Conservation (phyloP, 2,113 vertebrate species). For the Empidonax alnorum region DNA sequence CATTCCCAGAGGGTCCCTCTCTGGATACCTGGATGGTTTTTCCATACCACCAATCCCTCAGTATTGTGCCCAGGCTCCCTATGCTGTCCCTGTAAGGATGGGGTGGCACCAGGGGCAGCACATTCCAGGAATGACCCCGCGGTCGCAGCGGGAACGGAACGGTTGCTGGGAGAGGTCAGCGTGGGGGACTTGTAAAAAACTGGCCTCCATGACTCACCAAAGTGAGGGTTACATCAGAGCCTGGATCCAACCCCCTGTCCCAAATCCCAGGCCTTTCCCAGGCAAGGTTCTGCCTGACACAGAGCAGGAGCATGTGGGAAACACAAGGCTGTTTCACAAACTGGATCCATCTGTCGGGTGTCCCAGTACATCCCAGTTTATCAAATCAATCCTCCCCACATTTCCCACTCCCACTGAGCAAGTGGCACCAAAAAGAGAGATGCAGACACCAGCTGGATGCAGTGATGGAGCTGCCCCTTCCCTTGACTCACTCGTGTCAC, state of each 20-base stretch:
- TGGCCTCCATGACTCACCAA: not conserved
- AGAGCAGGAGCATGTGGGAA: not conserved
- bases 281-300: not conserved
- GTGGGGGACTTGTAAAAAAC: not conserved
- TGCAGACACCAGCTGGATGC: not conserved
- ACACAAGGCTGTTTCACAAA: not conserved
- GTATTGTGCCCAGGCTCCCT: not conserved
- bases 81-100: not conserved
- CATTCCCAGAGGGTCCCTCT: not conserved
- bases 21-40: not conserved
- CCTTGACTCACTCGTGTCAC: not conserved
- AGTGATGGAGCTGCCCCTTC: not conserved
- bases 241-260: not conserved
- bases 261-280: not conserved
- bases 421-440: not conserved
- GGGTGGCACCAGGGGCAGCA: not conserved
- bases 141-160: not conserved
- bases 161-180: not conserved
- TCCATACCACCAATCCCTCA: not conserved
- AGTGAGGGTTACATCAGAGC: not conserved
- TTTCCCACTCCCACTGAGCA: not conserved
- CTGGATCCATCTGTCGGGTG: not conserved
- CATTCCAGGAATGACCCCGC: accelerated
- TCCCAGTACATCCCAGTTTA: not conserved
- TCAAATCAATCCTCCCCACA: not conserved